phyloP scores from a whole-genome alignment of 1,140 invertebrate genomes.

The Hypothenemus hampei region DNA sequence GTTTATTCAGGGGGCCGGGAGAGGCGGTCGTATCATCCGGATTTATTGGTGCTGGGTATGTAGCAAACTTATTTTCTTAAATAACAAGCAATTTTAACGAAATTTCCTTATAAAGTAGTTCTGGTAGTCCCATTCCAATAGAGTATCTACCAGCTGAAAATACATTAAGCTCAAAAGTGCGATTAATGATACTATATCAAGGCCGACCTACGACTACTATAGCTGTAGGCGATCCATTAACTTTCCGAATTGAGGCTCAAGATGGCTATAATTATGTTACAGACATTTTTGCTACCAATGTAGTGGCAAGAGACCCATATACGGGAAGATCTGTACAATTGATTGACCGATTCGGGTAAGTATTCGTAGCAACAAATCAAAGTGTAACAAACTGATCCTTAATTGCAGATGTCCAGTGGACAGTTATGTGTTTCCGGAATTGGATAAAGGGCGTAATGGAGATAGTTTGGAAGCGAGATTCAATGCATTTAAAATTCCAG shows the following conservation, averaged over 20 bases:
- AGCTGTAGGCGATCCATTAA: conserved; percentile 88
- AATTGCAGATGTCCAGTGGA: conserved; percentile 79
- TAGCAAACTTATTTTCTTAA: neutral
- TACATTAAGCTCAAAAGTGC: conserved; percentile 79
- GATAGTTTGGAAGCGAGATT: conserved; percentile 86
- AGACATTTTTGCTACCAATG: conserved; percentile 90
- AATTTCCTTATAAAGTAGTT: conserved; percentile 49
- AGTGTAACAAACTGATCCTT: neutral
- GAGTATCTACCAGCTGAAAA: conserved; percentile 88
- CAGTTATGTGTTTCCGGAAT: conserved; percentile 84
- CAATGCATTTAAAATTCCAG: conserved; percentile 92
- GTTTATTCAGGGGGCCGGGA: conserved; percentile 82
- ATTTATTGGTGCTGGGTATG: conserved; percentile 81
- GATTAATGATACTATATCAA: conserved; percentile 80
- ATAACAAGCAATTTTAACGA: neutral
- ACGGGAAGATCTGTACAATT: conserved; percentile 83
- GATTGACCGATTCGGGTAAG: conserved; percentile 83
- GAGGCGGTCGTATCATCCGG: conserved; percentile 90
- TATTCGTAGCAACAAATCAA: neutral
- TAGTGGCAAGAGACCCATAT: conserved; percentile 89
- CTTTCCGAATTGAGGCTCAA: conserved; percentile 83
- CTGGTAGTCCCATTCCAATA: conserved; percentile 84
- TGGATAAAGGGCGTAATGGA: conserved; percentile 78
- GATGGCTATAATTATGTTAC: conserved; percentile 83
- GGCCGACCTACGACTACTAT: conserved; percentile 88